phyloP scores from a whole-genome alignment of 2,113 vertebrate species.

The Silurus meridionalis region DNA sequence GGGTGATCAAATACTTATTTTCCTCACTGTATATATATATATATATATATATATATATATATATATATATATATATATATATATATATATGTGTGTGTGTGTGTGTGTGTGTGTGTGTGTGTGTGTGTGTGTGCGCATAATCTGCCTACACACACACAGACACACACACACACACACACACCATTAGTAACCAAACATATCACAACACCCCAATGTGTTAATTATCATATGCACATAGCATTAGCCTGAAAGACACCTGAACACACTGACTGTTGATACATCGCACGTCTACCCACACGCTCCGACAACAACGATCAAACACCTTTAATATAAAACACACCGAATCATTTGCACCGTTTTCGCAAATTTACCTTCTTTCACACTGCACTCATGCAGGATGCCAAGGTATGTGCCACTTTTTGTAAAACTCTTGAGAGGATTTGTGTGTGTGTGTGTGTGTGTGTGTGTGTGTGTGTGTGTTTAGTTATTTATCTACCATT shows the following conservation, averaged over 20 bases:
- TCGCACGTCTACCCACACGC: conserved; percentile 12
- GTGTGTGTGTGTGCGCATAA: too few relatives aligned
- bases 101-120: too few relatives aligned
- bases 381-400: neutral
- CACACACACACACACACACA: neutral
- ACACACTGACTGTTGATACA: neutral
- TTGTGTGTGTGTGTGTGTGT: neutral
- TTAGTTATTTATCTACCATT: neutral
- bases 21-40: too few relatives aligned
- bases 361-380: conserved; percentile 2
- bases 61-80: too few relatives aligned
- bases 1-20: too few relatives aligned
- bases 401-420: neutral
- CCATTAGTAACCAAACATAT: conserved; percentile 8
- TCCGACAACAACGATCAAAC: neutral
- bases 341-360: neutral
- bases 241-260: conserved; percentile 20
- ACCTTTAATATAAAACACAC: neutral
- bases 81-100: too few relatives aligned
- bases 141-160: neutral
- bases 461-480: neutral
- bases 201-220: neutral
- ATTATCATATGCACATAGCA: conserved; percentile 34
- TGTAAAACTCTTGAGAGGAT: neutral
- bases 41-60: too few relatives aligned